Evolutionary conservation across 2,797 vertebrate genomes (phyloP).

Genomic region (Gobio occitaniae): DNA sequence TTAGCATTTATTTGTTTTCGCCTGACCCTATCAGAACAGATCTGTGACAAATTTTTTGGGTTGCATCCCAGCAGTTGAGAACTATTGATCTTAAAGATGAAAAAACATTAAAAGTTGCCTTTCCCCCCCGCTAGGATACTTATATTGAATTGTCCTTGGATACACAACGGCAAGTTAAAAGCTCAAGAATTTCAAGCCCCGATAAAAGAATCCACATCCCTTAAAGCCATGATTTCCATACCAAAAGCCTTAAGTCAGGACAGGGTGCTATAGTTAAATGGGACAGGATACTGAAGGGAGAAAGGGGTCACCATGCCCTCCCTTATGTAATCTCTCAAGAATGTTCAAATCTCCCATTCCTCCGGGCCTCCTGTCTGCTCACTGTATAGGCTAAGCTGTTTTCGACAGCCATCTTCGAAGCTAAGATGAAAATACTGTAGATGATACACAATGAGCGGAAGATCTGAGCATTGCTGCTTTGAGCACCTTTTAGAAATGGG

Average conservation of each 20-base stretch:
- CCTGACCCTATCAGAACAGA: neutral
- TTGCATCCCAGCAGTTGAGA: neutral
- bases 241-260: slow-evolving; percentile 65
- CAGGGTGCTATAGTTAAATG: slow-evolving; percentile 62
- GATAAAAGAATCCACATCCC: slow-evolving; percentile 60
- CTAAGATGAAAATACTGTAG: slow-evolving; percentile 57
- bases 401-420: slow-evolving; percentile 44
- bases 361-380: slow-evolving; percentile 6
- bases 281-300: slow-evolving; percentile 60
- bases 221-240: slow-evolving; percentile 66
- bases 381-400: slow-evolving; percentile 57
- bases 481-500: slow-evolving; percentile 46
- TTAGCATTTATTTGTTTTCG: neutral
- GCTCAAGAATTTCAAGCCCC: slow-evolving; percentile 59
- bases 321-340: slow-evolving; percentile 76
- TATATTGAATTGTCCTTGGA: slow-evolving; percentile 59
- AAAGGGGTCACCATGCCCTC: slow-evolving; percentile 68
- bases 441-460: slow-evolving; percentile 52
- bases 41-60: neutral
- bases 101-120: neutral
- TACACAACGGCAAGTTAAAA: slow-evolving; percentile 53
- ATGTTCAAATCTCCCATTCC: slow-evolving; percentile 68
- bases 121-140: no score
- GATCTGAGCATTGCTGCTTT: slow-evolving; percentile 31
- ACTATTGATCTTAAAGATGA: neutral